These are phyloP conservation scores for Notodonta dromedarius DNA, from an alignment of 2,888 invertebrate species.

Conservation along the genomic window DNA sequence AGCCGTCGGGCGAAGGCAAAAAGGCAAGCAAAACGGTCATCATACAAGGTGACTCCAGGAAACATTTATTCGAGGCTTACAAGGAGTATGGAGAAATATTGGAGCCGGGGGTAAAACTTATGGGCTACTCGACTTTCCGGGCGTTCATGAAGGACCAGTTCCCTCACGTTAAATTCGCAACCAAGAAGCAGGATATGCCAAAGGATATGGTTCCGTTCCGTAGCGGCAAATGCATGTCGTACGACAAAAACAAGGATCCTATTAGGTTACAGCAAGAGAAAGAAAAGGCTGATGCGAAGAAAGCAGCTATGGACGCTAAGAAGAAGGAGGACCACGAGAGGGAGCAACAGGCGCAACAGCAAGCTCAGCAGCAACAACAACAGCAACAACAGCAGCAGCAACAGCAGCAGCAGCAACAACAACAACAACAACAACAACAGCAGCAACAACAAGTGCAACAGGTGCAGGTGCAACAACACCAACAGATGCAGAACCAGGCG, in stretches of 20 bases:
- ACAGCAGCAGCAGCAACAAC: conserved; percentile 65
- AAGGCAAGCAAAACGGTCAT: conserved; percentile 79
- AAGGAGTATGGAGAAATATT: conserved; percentile 89
- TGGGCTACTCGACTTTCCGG: conserved; percentile 92
- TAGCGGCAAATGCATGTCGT: conserved; percentile 82
- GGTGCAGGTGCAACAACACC: conserved; percentile 73
- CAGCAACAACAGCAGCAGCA: conserved; percentile 60
- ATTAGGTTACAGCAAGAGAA: conserved; percentile 78
- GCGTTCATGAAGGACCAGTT: conserved; percentile 93
- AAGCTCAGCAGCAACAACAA: conserved; percentile 65
- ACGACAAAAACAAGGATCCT: conserved; percentile 82
- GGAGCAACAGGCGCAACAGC: conserved; percentile 70
- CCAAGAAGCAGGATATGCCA: conserved; percentile 80
- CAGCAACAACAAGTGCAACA: conserved; percentile 76
- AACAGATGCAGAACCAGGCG: conserved; percentile 72
- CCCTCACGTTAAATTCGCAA: conserved; percentile 90
- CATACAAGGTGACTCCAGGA: conserved; percentile 83
- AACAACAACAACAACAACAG: conserved; percentile 69
- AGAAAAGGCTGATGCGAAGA: conserved; percentile 79
- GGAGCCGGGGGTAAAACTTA: conserved; percentile 88
- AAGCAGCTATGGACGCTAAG: conserved; percentile 78
- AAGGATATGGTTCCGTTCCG: conserved; percentile 81
- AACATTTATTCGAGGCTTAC: conserved; percentile 90
- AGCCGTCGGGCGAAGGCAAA: conserved; percentile 75
- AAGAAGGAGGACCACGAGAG: conserved; percentile 79